Evolutionary conservation across 2,888 invertebrate species (phyloP), one percentile per base, ranked within the genome.

Genomic region (Cheilosia variabilis): DNA sequence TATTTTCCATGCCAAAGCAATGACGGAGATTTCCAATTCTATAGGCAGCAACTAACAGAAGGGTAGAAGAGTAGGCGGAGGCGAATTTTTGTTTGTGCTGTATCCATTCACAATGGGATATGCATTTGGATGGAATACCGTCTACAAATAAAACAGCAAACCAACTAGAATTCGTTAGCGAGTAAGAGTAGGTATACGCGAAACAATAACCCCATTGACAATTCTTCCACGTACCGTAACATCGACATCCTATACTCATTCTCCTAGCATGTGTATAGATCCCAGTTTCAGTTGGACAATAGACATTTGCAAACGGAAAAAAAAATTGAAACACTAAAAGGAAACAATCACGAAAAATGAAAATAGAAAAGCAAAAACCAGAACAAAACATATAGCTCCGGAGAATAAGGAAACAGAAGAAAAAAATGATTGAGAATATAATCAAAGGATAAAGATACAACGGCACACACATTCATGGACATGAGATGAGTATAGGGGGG

Each of bases 151-250:
- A 10, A 19, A 34, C 24, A 45, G 52, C 47, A 24, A 63, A 76
- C 27, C 27, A 68, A 62, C 41, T 52, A 43, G 62, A 63, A 66
- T 58, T 71, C 65, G 65, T 65, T 34, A 45, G 47, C 45, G 41
- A 60, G 55, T 27, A 31, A 68, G 27, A 76, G 58, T 19, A 19
- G 19, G 19, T 55, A 17, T 15, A 78, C 72, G 80, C 80, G 76
- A 86, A 86, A 86, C 80, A 86, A 86, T 86, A 84, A 80, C 71
- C 71, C 86, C 71, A 80, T 86, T 86, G 86, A 86, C 86, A 86
- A 81, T 77, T 81, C 68, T 53, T 86, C 76, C 72, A 77, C 81
- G 76, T 86, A 81, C 68, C 76, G 81, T 72, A 77, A 65, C 66
- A 66, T 66, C 60, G 71, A 86, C 86, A 80, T 86, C 81, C 86